phyloP scores from a whole-genome alignment of 1,140 invertebrate species.

The Spodoptera litura region DNA sequence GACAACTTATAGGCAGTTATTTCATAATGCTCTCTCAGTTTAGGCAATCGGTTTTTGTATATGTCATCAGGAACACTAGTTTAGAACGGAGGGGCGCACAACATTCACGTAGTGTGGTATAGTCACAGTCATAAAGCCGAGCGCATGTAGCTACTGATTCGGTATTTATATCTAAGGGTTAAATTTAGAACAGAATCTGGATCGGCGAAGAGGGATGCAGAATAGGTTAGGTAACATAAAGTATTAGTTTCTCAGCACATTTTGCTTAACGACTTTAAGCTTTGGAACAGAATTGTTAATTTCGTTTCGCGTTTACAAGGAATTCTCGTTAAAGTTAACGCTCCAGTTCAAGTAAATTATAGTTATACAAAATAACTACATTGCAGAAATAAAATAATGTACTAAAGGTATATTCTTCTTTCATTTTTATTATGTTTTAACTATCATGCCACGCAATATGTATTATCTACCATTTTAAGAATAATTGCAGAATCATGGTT shows the following conservation, averaged over 20 bases:
- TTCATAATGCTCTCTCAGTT: not conserved
- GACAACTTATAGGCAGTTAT: slow-evolving; percentile 23
- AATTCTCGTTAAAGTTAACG: not conserved
- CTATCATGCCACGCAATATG: no score
- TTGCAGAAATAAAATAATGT: no score
- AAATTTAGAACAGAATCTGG: slow-evolving; percentile 26
- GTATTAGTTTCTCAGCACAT: not conserved
- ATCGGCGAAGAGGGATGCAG: not conserved
- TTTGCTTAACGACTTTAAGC: not conserved
- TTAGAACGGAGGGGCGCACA: not conserved
- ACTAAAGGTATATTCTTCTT: no score
- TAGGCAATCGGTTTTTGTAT: not conserved
- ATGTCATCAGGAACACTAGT: not conserved
- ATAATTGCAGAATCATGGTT: no score
- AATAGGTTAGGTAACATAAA: not conserved
- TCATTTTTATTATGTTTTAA: no score
- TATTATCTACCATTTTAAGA: no score
- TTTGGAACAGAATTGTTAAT: slow-evolving; percentile 14
- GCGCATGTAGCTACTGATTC: not conserved
- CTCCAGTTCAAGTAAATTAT: not conserved
- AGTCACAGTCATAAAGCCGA: not conserved
- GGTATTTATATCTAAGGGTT: not conserved
- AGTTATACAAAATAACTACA: not conserved
- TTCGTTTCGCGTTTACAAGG: not conserved
- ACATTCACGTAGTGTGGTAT: not conserved